Evolutionary conservation across 2,888 invertebrate species (phyloP), one percentile per base, ranked within the genome.

Genomic region (Morpho achilles): DNA sequence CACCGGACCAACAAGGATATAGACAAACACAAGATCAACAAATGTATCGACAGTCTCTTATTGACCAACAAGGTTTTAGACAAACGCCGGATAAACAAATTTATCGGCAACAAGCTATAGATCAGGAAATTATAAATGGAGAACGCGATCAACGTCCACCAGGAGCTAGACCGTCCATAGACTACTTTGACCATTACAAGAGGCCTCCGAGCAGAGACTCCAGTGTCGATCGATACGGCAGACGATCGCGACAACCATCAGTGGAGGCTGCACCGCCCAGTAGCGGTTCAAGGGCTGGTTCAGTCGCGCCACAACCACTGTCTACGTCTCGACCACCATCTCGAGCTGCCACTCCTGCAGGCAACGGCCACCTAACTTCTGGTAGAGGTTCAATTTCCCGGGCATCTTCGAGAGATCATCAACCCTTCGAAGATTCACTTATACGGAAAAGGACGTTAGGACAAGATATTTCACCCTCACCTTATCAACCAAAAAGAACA

Each of bases 171-270:
- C 84, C 95, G 8, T 95, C 96, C 69, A 96, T 96, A 76, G 97
- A 97, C 82, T 96, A 97, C 76, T 97, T 97, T 79, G 98, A 98
- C 83, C 98, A 98, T 79, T 98, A 98, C 83, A 96, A 97, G 83
- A 92, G 96, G 79, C 96, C 97, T 55, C 96, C 97, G 0, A 97
- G 97, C 87, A 92, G 97, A 76, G 96, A 97, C 79, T 94, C 95
- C 62, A 96, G 96, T 69, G 95, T 96, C 50, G 97, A 97, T 87
- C 92, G 95, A 62, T 96, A 95, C 76, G 93, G 94, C 6, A 91
- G 95, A 63, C 94, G 95, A 32, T 96, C 96, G 0, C 92, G 96
- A 60, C 96, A 96, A 76, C 92, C 96, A 42, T 96, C 96, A 10
- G 93, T 96, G 56, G 96, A 97, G 75, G 93, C 94, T 65, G 90